Evolutionary conservation across 2,797 vertebrate species (phyloP).

Genomic region (Eulemur mongoz): DNA sequence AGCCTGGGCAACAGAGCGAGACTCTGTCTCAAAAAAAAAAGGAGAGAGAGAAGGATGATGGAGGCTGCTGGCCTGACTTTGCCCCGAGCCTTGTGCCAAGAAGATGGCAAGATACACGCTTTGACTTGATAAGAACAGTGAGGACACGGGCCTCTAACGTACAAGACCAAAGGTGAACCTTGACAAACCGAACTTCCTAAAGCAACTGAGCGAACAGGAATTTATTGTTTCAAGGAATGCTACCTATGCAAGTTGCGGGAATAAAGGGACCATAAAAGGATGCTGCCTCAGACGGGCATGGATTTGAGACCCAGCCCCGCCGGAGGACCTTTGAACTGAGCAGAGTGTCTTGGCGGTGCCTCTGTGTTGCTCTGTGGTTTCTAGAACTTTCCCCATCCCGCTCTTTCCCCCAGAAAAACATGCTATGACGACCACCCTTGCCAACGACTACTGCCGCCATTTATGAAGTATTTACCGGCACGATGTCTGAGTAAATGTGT

Average conservation of each 20-base stretch:
- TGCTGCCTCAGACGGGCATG: not conserved
- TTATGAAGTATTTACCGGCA: not conserved
- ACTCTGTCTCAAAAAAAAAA: too few species aligned
- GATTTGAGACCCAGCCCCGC: not conserved
- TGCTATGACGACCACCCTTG: not conserved
- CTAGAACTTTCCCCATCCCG: not conserved
- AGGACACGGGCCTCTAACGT: not conserved
- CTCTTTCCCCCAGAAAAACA: not conserved
- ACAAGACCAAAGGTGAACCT: not conserved
- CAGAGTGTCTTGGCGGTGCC: not conserved
- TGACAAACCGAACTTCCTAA: conserved; percentile 47
- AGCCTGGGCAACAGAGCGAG: too few species aligned
- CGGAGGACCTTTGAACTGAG: conserved; percentile 16
- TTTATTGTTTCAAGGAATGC: conserved; percentile 63
- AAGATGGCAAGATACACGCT: not conserved
- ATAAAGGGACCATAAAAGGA: not conserved
- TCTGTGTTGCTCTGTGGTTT: not conserved
- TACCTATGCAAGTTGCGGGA: not conserved
- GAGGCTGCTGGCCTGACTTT: not conserved
- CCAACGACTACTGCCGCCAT: not conserved
- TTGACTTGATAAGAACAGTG: not conserved
- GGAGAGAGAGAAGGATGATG: not conserved
- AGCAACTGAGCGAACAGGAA: not conserved
- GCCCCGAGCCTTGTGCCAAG: not conserved
- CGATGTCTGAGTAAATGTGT: not conserved